Percentiles rank a stretch among this genome's conserved stretches.
Evolutionary conservation across 1,140 invertebrate species (phyloP).

Genomic region (Heterodera carotae): DNA sequence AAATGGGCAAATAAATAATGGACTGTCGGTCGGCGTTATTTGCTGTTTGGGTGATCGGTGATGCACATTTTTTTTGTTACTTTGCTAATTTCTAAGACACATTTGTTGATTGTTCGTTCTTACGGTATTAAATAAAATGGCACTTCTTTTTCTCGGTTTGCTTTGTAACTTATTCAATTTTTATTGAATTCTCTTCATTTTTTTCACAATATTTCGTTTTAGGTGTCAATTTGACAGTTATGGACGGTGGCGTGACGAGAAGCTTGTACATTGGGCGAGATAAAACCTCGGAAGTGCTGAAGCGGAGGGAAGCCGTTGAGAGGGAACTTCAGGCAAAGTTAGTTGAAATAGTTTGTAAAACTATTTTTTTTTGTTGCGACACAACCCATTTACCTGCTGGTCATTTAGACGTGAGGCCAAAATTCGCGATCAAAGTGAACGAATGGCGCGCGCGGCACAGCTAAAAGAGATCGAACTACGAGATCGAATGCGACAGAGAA

Average conservation of each 20-base stretch:
- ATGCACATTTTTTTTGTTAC: background rate
- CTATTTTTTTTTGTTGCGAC: no score
- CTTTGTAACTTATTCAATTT: conserved; percentile 6
- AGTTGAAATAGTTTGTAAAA: background rate
- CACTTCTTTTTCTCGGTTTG: background rate
- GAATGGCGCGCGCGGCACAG: conserved; percentile 33
- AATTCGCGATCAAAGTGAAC: conserved; percentile 45
- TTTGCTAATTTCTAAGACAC: no score
- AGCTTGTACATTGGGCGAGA: conserved; percentile 41
- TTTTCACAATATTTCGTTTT: conserved; percentile 7
- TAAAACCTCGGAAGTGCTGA: conserved; percentile 38
- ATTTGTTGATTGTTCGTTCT: conserved; percentile 23
- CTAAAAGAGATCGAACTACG: conserved; percentile 40
- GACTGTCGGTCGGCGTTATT: no score
- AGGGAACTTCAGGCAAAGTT: conserved; percentile 37
- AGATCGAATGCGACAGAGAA: conserved; percentile 27
- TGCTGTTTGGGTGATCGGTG: no score
- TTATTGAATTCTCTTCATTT: conserved; percentile 13
- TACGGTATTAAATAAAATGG: background rate
- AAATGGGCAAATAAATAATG: conserved; percentile 31
- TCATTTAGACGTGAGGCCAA: conserved; percentile 48
- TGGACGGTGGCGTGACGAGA: conserved; percentile 35
- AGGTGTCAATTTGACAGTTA: no score
- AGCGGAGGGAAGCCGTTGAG: conserved; percentile 39
- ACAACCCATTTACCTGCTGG: conserved; percentile 6